Evolutionary conservation across 2,888 invertebrate genomes (phyloP), one percentile per base, ranked within the genome.

Genomic region (Hirtodrosophila trivittata): DNA sequence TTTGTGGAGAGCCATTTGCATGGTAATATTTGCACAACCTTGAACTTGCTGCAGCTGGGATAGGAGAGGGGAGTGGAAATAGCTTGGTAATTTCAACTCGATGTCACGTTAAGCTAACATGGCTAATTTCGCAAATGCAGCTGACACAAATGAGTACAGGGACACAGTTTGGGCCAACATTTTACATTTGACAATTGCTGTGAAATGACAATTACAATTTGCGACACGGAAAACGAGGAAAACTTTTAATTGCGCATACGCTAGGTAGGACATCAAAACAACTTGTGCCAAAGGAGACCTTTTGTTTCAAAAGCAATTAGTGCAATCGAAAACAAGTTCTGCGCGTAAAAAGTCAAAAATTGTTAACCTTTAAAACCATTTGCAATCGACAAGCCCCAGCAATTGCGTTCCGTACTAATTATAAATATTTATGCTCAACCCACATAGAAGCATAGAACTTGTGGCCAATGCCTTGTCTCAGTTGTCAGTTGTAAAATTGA

Each of bases 231-330:
- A 25, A 32, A 57, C 58, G 50, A 47, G 41, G 10, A 54, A 62
- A 84, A 84, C 71, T 73, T 81, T 70, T 85, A 78, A 82, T 81
- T 85, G 71, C 82, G 60, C 66, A 68, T 77, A 70, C 75, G 75
- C 60, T 82, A 82, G 78, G 72, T 81, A 66, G 56, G 42, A 47
- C 59, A 64, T 16, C 21, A 33, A 62, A 51, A 47, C 43, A 55
- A 39, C 38, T 56, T 56, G 32, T 12, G 13, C 8, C 28, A 32
- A 56, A 37, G 38, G 33, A 47, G 41, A 52, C 28, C 41, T 25
- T 38, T 46, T 57, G 32, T n/a, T n/a, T 45, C 38, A 50, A 55
- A 39, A 41, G 35, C 56, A 73, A 77, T 68, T 68, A 62, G 68
- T 39, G 45, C 2, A 4, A 9, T 10, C n/a, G 42, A 38, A 33